Conservation (phyloP, 1,140 invertebrate species). For the Charaxes varanes region DNA sequence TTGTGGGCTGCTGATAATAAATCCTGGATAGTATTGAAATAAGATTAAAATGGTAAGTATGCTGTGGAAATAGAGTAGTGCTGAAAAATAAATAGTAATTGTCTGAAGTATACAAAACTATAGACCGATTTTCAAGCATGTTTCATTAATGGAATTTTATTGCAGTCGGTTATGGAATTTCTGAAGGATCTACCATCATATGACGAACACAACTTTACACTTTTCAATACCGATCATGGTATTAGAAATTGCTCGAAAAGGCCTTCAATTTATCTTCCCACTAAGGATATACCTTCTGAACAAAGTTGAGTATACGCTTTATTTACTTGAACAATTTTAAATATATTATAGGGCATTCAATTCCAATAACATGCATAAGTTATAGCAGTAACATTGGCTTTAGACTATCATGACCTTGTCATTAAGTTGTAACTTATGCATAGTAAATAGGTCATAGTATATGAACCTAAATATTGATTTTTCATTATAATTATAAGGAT, state of each 20-base stretch:
- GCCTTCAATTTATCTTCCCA: constrained; percentile 92
- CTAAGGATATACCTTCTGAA: constrained; percentile 91
- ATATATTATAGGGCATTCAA: not conserved
- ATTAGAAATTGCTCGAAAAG: constrained; percentile 89
- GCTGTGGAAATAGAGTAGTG: constrained; percentile 1
- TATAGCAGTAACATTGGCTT: too few species aligned
- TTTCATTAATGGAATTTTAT: constrained; percentile 14
- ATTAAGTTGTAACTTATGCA: too few species aligned
- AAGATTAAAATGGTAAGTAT: constrained; percentile 45
- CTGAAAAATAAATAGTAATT: constrained; percentile 5
- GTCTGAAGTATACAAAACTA: too few species aligned
- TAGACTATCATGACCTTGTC: too few species aligned
- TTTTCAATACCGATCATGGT: constrained; percentile 89
- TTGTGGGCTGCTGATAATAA: constrained; percentile 18
- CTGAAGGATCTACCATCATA: constrained; percentile 92
- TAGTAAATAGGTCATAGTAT: too few species aligned
- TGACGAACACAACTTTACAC: constrained; percentile 92
- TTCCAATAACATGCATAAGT: too few species aligned
- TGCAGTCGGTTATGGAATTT: constrained; percentile 89
- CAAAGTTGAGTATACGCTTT: constrained; percentile 80
- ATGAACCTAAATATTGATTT: too few species aligned
- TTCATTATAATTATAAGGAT: too few species aligned
- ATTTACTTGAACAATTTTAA: constrained; percentile 10
- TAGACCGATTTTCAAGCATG: too few species aligned
- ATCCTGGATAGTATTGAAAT: constrained; percentile 21